Evolutionary conservation across 1,140 invertebrate species (phyloP).

Genomic region (Cryptotermes secundus): DNA sequence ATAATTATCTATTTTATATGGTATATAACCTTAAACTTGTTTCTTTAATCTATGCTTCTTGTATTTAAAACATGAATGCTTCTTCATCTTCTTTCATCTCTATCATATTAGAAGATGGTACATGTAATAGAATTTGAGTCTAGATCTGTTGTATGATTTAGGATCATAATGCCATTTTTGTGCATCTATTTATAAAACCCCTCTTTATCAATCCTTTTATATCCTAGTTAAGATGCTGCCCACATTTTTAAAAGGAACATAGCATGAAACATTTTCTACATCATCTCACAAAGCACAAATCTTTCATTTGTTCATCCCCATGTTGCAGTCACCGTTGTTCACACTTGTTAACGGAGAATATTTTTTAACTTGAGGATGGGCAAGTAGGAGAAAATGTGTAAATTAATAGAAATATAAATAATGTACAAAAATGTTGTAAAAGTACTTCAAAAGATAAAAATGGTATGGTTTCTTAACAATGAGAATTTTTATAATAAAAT

Average conservation of each 20-base stretch:
- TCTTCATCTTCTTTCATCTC: neutral
- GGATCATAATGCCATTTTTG: neutral
- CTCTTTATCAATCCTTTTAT: neutral
- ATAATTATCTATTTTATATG: neutral
- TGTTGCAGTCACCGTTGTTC: slow-evolving; percentile 13
- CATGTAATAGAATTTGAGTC: neutral
- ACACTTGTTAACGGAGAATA: slow-evolving; percentile 13
- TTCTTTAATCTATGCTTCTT: slow-evolving; percentile 18
- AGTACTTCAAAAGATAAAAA: slow-evolving; percentile 1
- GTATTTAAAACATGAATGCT: neutral
- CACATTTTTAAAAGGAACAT: slow-evolving; percentile 4
- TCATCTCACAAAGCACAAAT: neutral
- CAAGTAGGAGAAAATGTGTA: slow-evolving; percentile 19
- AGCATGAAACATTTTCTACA: neutral
- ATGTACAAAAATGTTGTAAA: slow-evolving; percentile 20
- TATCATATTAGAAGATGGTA: neutral
- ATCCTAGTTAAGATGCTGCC: neutral
- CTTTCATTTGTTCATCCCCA: neutral
- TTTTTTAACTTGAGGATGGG: slow-evolving; percentile 16
- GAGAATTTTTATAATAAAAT: slow-evolving; percentile 19
- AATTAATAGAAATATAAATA: slow-evolving; percentile 19
- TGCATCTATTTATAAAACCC: neutral
- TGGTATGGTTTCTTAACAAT: slow-evolving; percentile 11
- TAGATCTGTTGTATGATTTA: neutral
- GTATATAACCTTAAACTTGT: neutral